Conservation (phyloP, 1,140 invertebrate species). For the Papilio glaucus region DNA sequence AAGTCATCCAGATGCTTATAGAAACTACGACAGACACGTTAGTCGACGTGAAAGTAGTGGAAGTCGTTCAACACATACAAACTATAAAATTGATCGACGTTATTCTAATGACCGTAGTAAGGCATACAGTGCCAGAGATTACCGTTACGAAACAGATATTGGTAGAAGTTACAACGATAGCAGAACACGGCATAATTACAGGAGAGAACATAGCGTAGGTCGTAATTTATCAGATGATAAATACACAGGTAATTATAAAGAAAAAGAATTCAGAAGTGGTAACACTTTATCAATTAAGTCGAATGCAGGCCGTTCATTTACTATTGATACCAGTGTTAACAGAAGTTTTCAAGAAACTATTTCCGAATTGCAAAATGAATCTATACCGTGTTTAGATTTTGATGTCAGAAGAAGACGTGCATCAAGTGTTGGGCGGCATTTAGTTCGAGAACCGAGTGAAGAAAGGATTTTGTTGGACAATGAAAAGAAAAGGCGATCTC, state of each 20-base stretch:
- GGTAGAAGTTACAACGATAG: constrained; percentile 43
- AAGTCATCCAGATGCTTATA: constrained; percentile 46
- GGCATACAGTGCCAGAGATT: constrained; percentile 35
- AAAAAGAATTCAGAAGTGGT: constrained; percentile 42
- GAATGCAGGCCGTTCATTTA: constrained; percentile 57
- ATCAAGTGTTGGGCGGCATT: constrained; percentile 64
- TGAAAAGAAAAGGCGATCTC: constrained; percentile 15
- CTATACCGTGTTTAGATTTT: constrained; percentile 45
- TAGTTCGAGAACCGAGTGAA: constrained; percentile 45
- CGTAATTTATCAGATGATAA: constrained; percentile 41
- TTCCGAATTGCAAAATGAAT: constrained; percentile 37
- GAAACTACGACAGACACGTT: constrained; percentile 46
- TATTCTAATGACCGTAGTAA: constrained; percentile 44
- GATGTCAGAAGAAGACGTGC: constrained; percentile 64
- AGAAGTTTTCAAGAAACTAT: constrained; percentile 60
- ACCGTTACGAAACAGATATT: constrained; percentile 45
- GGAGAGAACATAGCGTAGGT: constrained; percentile 49
- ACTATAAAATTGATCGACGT: constrained; percentile 47
- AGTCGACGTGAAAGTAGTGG: constrained; percentile 52
- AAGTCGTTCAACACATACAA: constrained; percentile 48
- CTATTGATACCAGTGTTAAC: constrained; percentile 68
- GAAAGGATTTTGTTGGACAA: constrained; percentile 18
- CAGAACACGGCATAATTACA: constrained; percentile 41
- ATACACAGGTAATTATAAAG: constrained; percentile 25
- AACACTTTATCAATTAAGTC: constrained; percentile 55